Evolutionary conservation across 1,140 invertebrate genomes (phyloP), one percentile per base, ranked within the genome.

Genomic region (Tetraneura akinire): DNA sequence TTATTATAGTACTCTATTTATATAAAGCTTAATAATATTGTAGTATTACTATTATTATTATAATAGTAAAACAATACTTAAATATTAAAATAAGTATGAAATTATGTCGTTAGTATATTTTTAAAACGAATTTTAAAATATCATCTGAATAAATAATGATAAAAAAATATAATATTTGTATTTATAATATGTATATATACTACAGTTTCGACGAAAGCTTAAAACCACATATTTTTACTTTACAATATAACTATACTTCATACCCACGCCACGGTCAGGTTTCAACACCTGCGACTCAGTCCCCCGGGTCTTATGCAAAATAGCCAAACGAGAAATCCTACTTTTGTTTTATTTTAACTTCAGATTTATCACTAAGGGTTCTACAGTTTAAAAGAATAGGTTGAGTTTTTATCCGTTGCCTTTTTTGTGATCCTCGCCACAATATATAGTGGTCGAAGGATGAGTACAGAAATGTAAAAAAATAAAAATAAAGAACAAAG

Each of bases 321-420:
- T 78, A 78, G 55, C 55, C 51, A 62, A 60, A 21, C 53, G n/a
- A 78, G 37, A 60, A 45, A 62, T 78, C 74, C 53, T 37, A 78
- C 74, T 78, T 78, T 76, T 60, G 74, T 78, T 60, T 78, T 78
- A 78, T 78, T 78, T 60, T 62, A n/a, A 45, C 74, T 26, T 62
- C 74, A 78, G 53, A 78, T 78, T 78, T 78, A 78, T 78, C 53
- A 47, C 42, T 26, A 47, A 37, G 55, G 74, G 47, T 62, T 78
- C 55, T 14, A 55, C 53, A 60, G 53, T 60, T 78, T 60, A 78
- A 78, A 78, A 57, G 55, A 60, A 78, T 45, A 78, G 37, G 55
- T 60, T 42, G 14, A 47, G 37, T 60, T 78, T 42, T 78, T 62
- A 78, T 78, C 71, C 71, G 71, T 53, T 76, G 32, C 71, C 29